These are phyloP conservation scores for Drosophila fungiperda DNA, from an alignment of 2,888 invertebrate genomes.

Conservation along the genomic window DNA sequence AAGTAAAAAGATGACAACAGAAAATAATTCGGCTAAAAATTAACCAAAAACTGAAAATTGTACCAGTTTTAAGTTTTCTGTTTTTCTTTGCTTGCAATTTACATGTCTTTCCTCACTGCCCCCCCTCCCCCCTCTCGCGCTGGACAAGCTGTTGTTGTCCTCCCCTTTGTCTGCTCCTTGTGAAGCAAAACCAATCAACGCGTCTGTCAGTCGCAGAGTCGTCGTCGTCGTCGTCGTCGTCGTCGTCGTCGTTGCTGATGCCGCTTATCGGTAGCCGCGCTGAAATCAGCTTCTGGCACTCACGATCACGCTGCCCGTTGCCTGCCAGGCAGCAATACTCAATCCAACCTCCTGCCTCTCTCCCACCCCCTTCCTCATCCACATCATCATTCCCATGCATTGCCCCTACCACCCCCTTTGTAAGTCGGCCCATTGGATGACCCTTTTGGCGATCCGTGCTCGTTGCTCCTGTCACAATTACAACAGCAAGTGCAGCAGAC, in stretches of 20 bases:
- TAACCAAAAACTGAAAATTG: slow-evolving; percentile 57
- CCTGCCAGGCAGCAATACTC: slow-evolving; percentile 20
- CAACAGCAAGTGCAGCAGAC: slow-evolving; percentile 79
- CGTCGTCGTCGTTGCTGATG: slow-evolving; percentile 24
- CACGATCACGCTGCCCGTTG: slow-evolving; percentile 69
- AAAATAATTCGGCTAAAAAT: slow-evolving; percentile 35
- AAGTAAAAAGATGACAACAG: slow-evolving; percentile 23
- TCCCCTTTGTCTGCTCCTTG: slow-evolving; percentile 15
- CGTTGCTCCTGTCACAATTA: slow-evolving; percentile 82
- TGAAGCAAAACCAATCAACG: slow-evolving; percentile 82
- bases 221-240: slow-evolving; percentile 26
- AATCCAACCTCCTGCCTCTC: background rate
- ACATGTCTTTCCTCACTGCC: slow-evolving; percentile 70
- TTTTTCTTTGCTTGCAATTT: slow-evolving; percentile 69
- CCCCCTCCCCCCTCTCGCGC: background rate
- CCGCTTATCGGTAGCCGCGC: slow-evolving; percentile 82
- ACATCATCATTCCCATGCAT: background rate
- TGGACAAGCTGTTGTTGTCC: background rate
- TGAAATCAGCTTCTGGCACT: slow-evolving; percentile 83
- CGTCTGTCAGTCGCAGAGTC: slow-evolving; percentile 74
- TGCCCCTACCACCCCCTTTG: slow-evolving; percentile 6
- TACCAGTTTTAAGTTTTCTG: slow-evolving; percentile 58
- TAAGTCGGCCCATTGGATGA: slow-evolving; percentile 34
- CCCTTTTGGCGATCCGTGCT: slow-evolving; percentile 75
- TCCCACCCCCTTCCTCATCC: background rate